These are phyloP conservation scores for Marasmarcha lunaedactyla DNA, from an alignment of 2,888 invertebrate genomes.

Conservation along the genomic window DNA sequence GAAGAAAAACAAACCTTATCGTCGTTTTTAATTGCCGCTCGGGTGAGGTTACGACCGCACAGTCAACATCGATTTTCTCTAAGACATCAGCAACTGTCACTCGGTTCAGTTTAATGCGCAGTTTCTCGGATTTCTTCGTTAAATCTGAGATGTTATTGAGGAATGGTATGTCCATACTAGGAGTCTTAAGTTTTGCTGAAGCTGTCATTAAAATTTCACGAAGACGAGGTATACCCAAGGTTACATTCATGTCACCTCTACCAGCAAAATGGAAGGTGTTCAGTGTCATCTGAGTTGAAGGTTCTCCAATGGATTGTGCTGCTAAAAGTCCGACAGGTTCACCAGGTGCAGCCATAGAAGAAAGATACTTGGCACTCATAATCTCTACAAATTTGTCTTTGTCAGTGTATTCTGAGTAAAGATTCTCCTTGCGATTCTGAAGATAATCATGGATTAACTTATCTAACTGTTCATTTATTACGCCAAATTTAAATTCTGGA, in stretches of 20 bases:
- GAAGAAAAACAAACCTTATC: slow-evolving; percentile 80
- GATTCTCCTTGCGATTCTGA: slow-evolving; percentile 40
- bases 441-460: slow-evolving; percentile 73
- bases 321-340: slow-evolving; percentile 97
- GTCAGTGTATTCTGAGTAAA: slow-evolving; percentile 35
- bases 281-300: slow-evolving; percentile 99
- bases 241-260: slow-evolving; percentile 99
- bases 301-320: slow-evolving; percentile 98
- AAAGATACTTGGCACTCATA: slow-evolving; percentile 81
- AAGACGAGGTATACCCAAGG: slow-evolving; percentile 97
- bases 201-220: slow-evolving; percentile 98
- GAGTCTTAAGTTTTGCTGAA: slow-evolving; percentile 93
- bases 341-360: slow-evolving; percentile 86
- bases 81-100: slow-evolving; percentile 85
- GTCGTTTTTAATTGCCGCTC: slow-evolving; percentile 73
- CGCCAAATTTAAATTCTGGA: slow-evolving; percentile 84
- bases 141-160: slow-evolving; percentile 46
- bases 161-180: slow-evolving; percentile 95
- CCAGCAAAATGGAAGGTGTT: slow-evolving; percentile 99
- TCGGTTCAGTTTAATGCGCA: slow-evolving; percentile 80
- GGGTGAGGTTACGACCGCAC: slow-evolving; percentile 68
- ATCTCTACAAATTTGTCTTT: slow-evolving; percentile 74
- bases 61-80: slow-evolving; percentile 74
- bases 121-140: slow-evolving; percentile 73
- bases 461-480: slow-evolving; percentile 86